Evolutionary conservation across 92 coral and sea anemone species (phyloP).

Genomic region (Phenganax stokvisi): DNA sequence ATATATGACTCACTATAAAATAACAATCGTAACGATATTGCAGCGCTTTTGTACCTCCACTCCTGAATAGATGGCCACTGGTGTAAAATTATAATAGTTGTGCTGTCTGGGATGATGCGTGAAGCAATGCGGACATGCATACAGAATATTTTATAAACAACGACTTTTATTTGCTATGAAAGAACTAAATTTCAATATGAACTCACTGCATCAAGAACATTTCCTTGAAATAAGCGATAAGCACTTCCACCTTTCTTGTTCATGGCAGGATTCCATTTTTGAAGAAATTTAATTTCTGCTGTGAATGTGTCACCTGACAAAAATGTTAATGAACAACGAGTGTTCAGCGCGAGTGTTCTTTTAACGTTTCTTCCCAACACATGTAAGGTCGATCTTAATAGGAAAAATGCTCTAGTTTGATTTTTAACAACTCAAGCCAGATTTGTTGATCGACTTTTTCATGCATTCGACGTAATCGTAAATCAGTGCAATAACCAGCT

Average conservation of each 20-base stretch:
- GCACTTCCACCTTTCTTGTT: constrained; percentile 56
- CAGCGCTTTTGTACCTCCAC: too few species aligned
- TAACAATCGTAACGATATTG: background rate
- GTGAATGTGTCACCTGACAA: constrained; percentile 39
- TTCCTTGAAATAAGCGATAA: constrained; percentile 80
- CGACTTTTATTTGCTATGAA: background rate
- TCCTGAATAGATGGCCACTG: too few species aligned
- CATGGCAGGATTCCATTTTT: constrained; percentile 75
- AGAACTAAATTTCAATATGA: background rate
- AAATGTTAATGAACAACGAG: background rate
- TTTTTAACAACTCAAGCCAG: too few species aligned
- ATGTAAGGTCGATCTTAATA: too few species aligned
- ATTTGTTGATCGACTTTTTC: too few species aligned
- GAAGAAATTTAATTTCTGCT: constrained; percentile 77
- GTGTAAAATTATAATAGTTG: too few species aligned
- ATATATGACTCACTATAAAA: background rate
- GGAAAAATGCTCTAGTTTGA: too few species aligned
- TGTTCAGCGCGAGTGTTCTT: too few species aligned
- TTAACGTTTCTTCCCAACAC: too few species aligned
- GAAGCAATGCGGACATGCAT: background rate
- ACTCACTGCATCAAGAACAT: constrained; percentile 88
- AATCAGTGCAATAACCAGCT: too few species aligned
- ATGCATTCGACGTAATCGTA: too few species aligned
- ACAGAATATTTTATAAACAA: background rate
- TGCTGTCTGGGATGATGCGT: too few species aligned